Base-by-base conservation (phyloP, 1,140 invertebrate genomes). In the Catajapyx aquilonaris region DNA sequence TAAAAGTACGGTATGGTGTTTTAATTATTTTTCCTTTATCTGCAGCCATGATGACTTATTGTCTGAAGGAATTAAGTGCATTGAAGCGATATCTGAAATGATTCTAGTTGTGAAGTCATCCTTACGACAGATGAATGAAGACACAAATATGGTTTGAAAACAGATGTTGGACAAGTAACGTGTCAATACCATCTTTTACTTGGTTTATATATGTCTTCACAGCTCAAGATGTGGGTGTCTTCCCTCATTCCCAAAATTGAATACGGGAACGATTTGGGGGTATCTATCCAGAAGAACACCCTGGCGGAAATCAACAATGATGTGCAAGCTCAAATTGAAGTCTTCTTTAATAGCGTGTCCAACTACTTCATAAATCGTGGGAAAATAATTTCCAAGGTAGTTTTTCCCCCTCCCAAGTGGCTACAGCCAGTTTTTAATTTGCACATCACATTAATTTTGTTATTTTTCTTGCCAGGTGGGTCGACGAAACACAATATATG, bases 161-260 rank as follows among this genome's bases (percentile, higher is more conserved):
- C n/a, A n/a, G n/a, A n/a, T 4, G 4, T 3, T 22, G 25, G 16
- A 36, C n/a, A 20, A 5, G 31, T 17, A 5, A 33, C 19, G 15
- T n/a, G 25, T n/a, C 25, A n/a, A 28, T 10, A 9, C 9, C 19
- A n/a, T n/a, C n/a, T n/a, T n/a, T n/a, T n/a, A n/a, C n/a, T n/a
- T n/a, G n/a, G 15, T 5, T 16, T 18, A 15, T n/a, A n/a, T n/a
- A 32, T 25, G 17, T 50, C 42, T 45, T 70, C 71, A 20, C 55
- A 87, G 74, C 58, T 97, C 37, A 96, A 97, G 69, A 96, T 97
- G 88, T 98, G 93, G 93, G 87, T 98, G 51, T 86, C 85, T 10
- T 93, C 93, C 51, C 75, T 95, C 68, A 97, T 97, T 57, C 93
- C 93, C 2, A 94, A 94, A 66, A 96, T 97, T 50, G 93, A 98